These are phyloP conservation scores for Apodemus agrarius DNA, from an alignment of 2,797 vertebrate genomes.

Conservation along the genomic window DNA sequence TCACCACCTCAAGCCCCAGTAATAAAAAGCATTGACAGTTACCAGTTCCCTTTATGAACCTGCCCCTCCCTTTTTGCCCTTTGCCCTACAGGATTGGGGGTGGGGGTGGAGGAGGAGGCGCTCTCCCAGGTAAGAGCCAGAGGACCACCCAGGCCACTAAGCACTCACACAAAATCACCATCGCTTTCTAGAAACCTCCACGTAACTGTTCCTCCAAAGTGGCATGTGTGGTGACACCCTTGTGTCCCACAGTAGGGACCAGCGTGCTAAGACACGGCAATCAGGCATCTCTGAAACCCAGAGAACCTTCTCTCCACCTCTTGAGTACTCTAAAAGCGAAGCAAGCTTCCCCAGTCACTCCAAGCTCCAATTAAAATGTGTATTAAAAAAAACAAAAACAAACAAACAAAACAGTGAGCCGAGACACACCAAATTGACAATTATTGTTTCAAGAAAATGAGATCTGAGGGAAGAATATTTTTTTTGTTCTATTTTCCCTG, in stretches of 20 bases:
- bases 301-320: not conserved
- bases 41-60: not conserved
- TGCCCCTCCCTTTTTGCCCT: not conserved
- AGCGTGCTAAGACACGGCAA: not conserved
- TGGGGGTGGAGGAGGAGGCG: not conserved
- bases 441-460: constrained; percentile 32
- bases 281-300: not conserved
- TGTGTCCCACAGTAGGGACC: not conserved
- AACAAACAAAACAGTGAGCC: not conserved
- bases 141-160: not conserved
- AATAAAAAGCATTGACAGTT: not conserved
- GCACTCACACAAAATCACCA: not conserved
- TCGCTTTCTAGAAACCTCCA: not conserved
- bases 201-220: not conserved
- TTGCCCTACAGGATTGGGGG: not conserved
- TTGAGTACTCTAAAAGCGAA: not conserved
- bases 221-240: not conserved
- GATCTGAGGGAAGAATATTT: constrained; percentile 40
- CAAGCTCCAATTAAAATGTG: constrained; percentile 21
- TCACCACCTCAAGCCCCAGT: not conserved
- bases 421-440: constrained; percentile 15
- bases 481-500: constrained; percentile 64
- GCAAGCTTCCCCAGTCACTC: not conserved
- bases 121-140: not conserved
- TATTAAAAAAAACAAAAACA: not conserved